phyloP scores from a whole-genome alignment of 2,113 vertebrate genomes.

The Numida meleagris region DNA sequence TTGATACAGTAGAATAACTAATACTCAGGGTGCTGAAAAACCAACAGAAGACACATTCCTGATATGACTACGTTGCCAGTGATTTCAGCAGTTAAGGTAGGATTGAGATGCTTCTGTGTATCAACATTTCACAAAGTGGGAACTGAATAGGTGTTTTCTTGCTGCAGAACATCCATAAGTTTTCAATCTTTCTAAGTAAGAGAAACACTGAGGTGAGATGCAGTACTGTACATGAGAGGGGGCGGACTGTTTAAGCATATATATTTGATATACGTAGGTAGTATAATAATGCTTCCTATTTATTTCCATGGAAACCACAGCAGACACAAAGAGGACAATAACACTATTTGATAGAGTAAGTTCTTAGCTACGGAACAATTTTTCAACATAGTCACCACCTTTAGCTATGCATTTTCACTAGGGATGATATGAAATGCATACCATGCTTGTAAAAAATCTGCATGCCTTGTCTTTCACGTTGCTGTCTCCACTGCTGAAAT shows the following conservation, averaged over 20 bases:
- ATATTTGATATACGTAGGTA: not conserved
- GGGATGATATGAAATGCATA: no score
- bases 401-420: no score
- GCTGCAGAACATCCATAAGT: not conserved
- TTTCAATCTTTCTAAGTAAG: not conserved
- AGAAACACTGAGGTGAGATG: not conserved
- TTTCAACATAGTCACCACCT: no score
- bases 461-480: not conserved
- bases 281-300: no score
- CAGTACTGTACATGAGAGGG: not conserved
- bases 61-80: not conserved
- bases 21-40: not conserved
- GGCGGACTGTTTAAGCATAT: not conserved
- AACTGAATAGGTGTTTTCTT: not conserved
- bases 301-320: no score
- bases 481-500: not conserved
- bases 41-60: fast-evolving
- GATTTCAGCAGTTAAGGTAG: not conserved
- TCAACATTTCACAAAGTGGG: not conserved
- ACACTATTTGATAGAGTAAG: no score
- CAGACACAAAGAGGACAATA: no score
- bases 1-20: not conserved
- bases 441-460: no score
- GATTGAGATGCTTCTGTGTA: not conserved
- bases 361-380: no score